Percentiles rank a stretch among this genome's conserved stretches.
Conservation (phyloP, 2,797 vertebrate genomes). For the Myotis daubentonii region DNA sequence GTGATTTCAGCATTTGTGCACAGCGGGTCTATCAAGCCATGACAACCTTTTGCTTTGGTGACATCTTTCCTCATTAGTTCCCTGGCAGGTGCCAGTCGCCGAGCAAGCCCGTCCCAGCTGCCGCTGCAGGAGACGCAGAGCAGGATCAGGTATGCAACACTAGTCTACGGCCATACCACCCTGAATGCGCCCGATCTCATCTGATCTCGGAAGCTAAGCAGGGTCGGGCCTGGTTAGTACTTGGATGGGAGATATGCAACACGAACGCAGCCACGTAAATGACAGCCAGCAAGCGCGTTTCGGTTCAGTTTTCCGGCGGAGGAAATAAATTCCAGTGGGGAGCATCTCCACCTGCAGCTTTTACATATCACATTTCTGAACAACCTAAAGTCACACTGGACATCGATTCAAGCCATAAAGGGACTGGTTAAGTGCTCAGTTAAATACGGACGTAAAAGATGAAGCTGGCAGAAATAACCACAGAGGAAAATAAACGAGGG, state of each 20-base stretch:
- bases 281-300: not conserved
- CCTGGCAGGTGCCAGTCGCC: slow-evolving; percentile 62
- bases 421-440: not conserved
- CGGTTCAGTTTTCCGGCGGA: slow-evolving; percentile 24
- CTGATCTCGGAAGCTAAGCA: too few relatives aligned
- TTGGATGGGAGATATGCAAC: not conserved
- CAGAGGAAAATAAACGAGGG: not conserved
- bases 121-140: not conserved
- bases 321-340: slow-evolving; percentile 49
- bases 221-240: too few relatives aligned
- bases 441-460: not conserved
- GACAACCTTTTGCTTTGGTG: not conserved
- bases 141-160: not conserved
- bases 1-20: not conserved
- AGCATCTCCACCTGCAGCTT: not conserved
- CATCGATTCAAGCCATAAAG: not conserved
- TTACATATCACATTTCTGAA: not conserved
- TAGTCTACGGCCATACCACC: too few relatives aligned
- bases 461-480: not conserved
- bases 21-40: not conserved
- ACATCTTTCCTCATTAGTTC: not conserved
- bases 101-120: not conserved
- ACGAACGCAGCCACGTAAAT: not conserved
- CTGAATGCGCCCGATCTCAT: too few relatives aligned
- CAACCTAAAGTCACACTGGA: not conserved